These are phyloP conservation scores for Pseudococcus jackbeardsleyi DNA, from an alignment of 2,888 invertebrate species.

Conservation along the genomic window DNA sequence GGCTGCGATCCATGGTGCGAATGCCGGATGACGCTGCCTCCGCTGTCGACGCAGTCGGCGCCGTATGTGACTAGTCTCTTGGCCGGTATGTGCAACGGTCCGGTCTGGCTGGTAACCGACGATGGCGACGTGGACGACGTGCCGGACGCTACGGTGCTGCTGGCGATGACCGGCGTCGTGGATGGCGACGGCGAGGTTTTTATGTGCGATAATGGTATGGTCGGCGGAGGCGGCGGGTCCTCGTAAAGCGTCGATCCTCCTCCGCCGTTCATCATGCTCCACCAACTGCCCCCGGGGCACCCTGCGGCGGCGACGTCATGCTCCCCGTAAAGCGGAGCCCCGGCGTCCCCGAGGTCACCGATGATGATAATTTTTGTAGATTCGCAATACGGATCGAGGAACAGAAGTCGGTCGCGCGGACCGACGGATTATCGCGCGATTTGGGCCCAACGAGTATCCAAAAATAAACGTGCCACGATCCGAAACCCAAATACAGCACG, in stretches of 20 bases:
- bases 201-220: conserved; percentile 72
- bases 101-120: conserved; percentile 75
- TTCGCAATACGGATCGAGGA: conserved; percentile 74
- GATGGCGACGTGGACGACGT: conserved; percentile 77
- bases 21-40: conserved; percentile 82
- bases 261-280: conserved; percentile 88
- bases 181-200: conserved; percentile 75
- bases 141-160: conserved; percentile 69
- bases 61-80: conserved; percentile 78
- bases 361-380: conserved; percentile 73
- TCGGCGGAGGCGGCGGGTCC: conserved; percentile 76
- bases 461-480: not conserved
- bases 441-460: not conserved
- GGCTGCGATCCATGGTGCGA: conserved; percentile 76
- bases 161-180: conserved; percentile 76
- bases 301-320: conserved; percentile 80
- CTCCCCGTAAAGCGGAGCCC: conserved; percentile 80
- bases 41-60: conserved; percentile 71
- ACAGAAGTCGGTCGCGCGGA: conserved; percentile 64
- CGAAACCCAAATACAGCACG: not conserved
- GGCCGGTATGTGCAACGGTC: conserved; percentile 90
- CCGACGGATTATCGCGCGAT: conserved; percentile 49
- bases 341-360: conserved; percentile 71
- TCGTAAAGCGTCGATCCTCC: conserved; percentile 74
- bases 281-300: conserved; percentile 82